Evolutionary conservation across 1,140 invertebrate genomes (phyloP).

Genomic region (Drosophila sturtevanti): DNA sequence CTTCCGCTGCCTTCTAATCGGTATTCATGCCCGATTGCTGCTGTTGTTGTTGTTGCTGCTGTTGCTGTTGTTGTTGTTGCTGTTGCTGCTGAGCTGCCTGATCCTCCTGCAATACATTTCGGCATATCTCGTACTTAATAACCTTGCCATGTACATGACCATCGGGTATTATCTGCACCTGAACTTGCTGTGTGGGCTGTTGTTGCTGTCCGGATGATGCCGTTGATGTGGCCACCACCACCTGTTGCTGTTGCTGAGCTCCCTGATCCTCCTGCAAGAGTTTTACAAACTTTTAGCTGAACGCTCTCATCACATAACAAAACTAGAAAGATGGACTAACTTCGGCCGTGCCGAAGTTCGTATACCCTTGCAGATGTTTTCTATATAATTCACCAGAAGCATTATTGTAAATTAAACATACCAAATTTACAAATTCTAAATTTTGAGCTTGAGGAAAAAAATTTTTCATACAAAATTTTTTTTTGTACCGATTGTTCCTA

Average conservation of each 20-base stretch:
- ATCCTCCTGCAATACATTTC: conserved; percentile 64
- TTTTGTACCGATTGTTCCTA: no score
- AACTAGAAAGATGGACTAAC: no score
- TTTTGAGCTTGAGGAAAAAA: no score
- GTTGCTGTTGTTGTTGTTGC: conserved; percentile 34
- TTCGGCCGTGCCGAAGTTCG: no score
- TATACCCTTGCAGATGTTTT: no score
- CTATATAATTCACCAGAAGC: no score
- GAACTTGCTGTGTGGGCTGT: conserved; percentile 56
- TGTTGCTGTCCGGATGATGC: conserved; percentile 49
- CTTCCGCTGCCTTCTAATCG: conserved; percentile 38
- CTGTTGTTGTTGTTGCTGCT: conserved; percentile 32
- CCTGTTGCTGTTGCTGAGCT: conserved; percentile 44
- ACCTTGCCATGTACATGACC: conserved; percentile 64
- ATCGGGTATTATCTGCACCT: conserved; percentile 62
- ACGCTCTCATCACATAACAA: conserved; percentile 4
- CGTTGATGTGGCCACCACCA: conserved; percentile 33
- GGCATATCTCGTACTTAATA: conserved; percentile 70
- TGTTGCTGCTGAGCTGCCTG: conserved; percentile 42
- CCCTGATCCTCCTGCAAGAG: conserved; percentile 66
- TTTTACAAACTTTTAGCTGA: conserved; percentile 41
- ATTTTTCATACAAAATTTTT: no score
- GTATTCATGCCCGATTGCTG: conserved; percentile 38
- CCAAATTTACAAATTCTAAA: no score
- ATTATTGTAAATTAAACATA: no score